A percentile compares a stretch with the other conserved stretches of the same genome.
These are phyloP conservation scores for Habropoda laboriosa DNA, from an alignment of 1,140 invertebrate genomes.

Conservation along the genomic window DNA sequence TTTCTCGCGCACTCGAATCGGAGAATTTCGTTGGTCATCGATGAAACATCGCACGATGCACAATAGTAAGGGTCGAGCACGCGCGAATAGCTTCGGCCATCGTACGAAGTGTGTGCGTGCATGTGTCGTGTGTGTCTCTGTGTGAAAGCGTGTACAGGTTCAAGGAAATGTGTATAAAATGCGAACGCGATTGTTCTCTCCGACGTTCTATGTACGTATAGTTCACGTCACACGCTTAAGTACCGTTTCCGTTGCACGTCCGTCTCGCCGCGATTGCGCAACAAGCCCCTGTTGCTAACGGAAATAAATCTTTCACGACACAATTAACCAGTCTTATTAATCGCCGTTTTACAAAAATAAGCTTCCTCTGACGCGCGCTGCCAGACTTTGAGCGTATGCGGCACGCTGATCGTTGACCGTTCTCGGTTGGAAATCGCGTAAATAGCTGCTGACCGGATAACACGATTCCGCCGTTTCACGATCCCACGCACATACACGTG, in stretches of 20 bases:
- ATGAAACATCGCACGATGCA: neutral
- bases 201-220: too few relatives aligned
- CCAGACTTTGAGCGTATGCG: too few relatives aligned
- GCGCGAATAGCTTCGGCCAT: neutral
- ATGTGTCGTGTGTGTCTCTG: neutral
- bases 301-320: conserved; percentile 42
- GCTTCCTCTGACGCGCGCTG: neutral
- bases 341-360: conserved; percentile 31
- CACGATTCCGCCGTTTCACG: too few relatives aligned
- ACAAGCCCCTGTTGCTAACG: conserved; percentile 1
- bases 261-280: conserved; percentile 20
- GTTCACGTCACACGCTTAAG: conserved; percentile 51
- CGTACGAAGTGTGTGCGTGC: neutral
- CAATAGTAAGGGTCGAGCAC: neutral
- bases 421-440: too few relatives aligned
- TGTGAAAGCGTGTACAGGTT: neutral
- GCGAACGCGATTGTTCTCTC: conserved; percentile 2
- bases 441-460: too few relatives aligned
- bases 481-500: too few relatives aligned
- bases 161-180: conserved; percentile 25
- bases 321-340: conserved; percentile 20
- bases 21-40: neutral
- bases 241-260: conserved; percentile 47
- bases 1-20: neutral
- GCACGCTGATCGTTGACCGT: too few relatives aligned